These are phyloP conservation scores for Lasioglossum leucozonium DNA, from an alignment of 2,888 invertebrate species.

Conservation along the genomic window DNA sequence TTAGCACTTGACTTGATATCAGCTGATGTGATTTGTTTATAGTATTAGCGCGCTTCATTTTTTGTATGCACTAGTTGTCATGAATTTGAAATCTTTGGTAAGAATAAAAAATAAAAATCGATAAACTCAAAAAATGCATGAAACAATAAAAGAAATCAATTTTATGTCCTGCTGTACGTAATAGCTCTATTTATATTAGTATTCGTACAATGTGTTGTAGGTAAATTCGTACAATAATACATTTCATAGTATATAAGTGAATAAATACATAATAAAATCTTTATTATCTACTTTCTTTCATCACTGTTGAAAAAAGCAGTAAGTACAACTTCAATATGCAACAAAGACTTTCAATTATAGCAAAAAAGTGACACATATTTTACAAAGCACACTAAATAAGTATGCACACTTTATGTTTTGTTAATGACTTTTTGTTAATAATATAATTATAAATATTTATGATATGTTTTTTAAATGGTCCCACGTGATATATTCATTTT, in stretches of 20 bases:
- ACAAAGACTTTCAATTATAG: background rate
- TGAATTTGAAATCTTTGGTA: conserved; percentile 19
- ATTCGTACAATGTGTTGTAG: background rate
- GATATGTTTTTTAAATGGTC: background rate
- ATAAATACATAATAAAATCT: conserved; percentile 21
- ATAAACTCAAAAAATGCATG: background rate
- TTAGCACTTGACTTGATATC: background rate
- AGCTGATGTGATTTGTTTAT: conserved; percentile 6
- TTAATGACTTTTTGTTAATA: background rate
- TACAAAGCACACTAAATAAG: background rate
- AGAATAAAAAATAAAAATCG: conserved; percentile 28
- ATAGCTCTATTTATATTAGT: background rate
- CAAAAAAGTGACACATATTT: background rate
- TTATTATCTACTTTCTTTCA: conserved; percentile 15
- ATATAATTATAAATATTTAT: background rate
- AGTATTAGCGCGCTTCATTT: background rate
- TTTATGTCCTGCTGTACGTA: background rate
- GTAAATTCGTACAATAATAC: conserved; percentile 3
- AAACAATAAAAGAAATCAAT: conserved; percentile 6
- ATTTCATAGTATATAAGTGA: conserved; percentile 6
- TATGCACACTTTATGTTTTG: background rate
- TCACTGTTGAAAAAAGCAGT: conserved; percentile 15
- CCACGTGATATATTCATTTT: background rate
- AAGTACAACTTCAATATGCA: conserved; percentile 24
- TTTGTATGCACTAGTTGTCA: conserved; percentile 9